A percentile compares a stretch with the other conserved stretches of the same genome.
Conservation (phyloP, 2,113 vertebrate genomes). For the Pedetes capensis region DNA sequence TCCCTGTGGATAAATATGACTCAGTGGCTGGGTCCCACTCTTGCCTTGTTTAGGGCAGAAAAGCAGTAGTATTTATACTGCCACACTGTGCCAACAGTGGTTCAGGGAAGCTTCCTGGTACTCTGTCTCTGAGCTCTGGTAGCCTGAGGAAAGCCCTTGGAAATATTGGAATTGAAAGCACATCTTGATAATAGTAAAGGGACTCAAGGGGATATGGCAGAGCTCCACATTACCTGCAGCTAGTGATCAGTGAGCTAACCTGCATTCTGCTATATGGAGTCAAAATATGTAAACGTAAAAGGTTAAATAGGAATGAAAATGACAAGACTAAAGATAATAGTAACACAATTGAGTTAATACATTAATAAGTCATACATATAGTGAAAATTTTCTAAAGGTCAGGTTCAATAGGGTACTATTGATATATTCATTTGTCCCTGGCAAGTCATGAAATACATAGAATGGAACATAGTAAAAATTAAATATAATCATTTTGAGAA, state of each 20-base stretch:
- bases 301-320: background rate
- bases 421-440: background rate
- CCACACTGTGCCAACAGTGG: background rate
- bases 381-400: background rate
- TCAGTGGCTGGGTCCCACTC: background rate
- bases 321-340: background rate
- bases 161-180: background rate
- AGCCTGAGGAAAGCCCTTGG: background rate
- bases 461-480: background rate
- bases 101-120: background rate
- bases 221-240: background rate
- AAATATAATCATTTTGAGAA: background rate
- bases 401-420: background rate
- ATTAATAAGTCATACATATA: background rate
- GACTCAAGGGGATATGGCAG: rapidly evolving
- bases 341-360: background rate
- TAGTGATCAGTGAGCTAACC: background rate
- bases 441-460: background rate
- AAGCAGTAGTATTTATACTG: background rate
- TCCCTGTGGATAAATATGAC: background rate
- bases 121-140: background rate
- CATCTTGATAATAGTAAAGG: background rate
- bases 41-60: background rate
- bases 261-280: background rate
- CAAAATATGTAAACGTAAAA: background rate